Conservation (phyloP, 2,797 vertebrate species). For the Pangasius sanitwongsei region DNA sequence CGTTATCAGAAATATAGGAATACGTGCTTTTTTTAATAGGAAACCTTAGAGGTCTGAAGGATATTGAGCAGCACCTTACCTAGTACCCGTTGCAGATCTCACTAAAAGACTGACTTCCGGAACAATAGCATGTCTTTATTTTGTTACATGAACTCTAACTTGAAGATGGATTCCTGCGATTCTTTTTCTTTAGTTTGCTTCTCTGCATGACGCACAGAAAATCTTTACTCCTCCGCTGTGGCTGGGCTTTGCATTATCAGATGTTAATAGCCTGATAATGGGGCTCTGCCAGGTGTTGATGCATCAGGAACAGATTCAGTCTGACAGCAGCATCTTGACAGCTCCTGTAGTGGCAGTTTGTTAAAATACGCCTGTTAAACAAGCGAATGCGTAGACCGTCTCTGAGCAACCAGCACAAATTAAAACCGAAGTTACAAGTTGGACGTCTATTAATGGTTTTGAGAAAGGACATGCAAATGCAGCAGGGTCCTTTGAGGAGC, state of each 20-base stretch:
- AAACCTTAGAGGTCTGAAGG: not conserved
- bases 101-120: not conserved
- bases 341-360: slow-evolving; percentile 23
- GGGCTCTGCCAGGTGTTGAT: slow-evolving; percentile 42
- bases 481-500: not conserved
- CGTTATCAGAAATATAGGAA: not conserved
- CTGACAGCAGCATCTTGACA: slow-evolving; percentile 26
- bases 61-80: not conserved
- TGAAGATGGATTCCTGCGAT: not conserved
- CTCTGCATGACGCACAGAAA: not conserved
- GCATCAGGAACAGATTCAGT: slow-evolving; percentile 43
- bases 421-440: not conserved
- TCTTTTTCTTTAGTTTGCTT: not conserved
- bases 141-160: not conserved
- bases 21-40: not conserved
- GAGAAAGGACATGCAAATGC: not conserved
- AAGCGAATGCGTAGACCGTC: not conserved
- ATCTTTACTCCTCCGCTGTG: not conserved
- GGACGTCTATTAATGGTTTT: not conserved
- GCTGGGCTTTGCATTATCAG: slow-evolving; percentile 3
- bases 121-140: not conserved
- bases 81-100: not conserved
- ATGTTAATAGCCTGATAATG: slow-evolving; percentile 38
- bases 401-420: not conserved
- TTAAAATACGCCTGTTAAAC: not conserved